Evolutionary conservation across 2,888 invertebrate species (phyloP).

Genomic region (Noctuana brunneofusca): DNA sequence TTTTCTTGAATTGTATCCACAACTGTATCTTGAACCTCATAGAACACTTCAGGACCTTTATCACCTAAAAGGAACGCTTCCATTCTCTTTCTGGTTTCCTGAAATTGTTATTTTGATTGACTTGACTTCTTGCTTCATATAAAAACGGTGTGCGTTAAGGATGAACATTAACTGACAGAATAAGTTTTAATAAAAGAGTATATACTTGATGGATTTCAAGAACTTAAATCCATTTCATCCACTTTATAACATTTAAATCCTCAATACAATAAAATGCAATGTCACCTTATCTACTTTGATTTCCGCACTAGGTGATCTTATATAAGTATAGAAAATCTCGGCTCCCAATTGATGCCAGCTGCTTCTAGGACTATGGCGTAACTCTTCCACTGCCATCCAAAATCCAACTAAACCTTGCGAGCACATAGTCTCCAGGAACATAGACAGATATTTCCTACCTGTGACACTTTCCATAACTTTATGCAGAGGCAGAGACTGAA

Average conservation of each 20-base stretch:
- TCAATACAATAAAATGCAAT: background rate
- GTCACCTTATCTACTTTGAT: slow-evolving; percentile 90
- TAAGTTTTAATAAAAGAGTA: too few species aligned
- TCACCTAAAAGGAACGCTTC: slow-evolving; percentile 94
- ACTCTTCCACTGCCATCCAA: slow-evolving; percentile 93
- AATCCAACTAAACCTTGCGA: slow-evolving; percentile 93
- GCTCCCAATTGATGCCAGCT: slow-evolving; percentile 93
- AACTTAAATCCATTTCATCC: too few species aligned
- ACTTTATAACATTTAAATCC: too few species aligned
- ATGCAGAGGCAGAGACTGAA: slow-evolving; percentile 87
- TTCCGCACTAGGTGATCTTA: slow-evolving; percentile 90
- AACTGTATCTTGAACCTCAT: slow-evolving; percentile 92
- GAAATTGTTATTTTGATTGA: slow-evolving; percentile 30
- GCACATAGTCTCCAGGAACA: slow-evolving; percentile 91
- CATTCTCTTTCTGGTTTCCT: slow-evolving; percentile 90
- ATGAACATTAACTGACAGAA: too few species aligned
- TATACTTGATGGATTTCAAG: too few species aligned
- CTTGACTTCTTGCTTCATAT: too few species aligned
- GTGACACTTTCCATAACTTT: slow-evolving; percentile 89
- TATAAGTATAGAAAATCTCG: slow-evolving; percentile 95
- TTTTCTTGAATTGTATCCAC: slow-evolving; percentile 91
- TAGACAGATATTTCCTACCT: slow-evolving; percentile 90
- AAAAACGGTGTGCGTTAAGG: too few species aligned
- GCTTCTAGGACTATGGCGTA: slow-evolving; percentile 88
- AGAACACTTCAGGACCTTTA: slow-evolving; percentile 93